A percentile compares a stretch with the other conserved stretches of the same genome.
These are phyloP conservation scores for Naso thynnoides DNA, from an alignment of 2,797 vertebrate genomes.

Conservation along the genomic window DNA sequence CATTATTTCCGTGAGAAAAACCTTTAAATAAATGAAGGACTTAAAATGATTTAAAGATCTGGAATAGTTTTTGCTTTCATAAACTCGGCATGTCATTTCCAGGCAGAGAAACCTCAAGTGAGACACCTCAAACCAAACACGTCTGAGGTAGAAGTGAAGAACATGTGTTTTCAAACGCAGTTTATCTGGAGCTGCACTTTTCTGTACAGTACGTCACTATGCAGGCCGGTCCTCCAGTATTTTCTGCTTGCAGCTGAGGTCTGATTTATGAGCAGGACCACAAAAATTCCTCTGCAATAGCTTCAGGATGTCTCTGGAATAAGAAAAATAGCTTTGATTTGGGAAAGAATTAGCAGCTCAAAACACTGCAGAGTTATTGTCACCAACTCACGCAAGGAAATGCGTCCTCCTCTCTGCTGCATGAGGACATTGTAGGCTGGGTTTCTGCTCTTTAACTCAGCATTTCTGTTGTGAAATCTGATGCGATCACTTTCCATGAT, in stretches of 20 bases:
- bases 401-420: not conserved
- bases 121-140: constrained; percentile 41
- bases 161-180: constrained; percentile 47
- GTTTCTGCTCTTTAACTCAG: constrained; percentile 22
- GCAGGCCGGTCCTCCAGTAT: constrained; percentile 33
- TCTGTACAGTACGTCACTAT: constrained; percentile 44
- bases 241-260: constrained; percentile 60
- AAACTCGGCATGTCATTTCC: constrained; percentile 38
- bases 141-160: constrained; percentile 47
- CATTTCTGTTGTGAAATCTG: constrained; percentile 1
- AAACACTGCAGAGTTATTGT: constrained; percentile 61
- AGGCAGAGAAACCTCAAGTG: constrained; percentile 27
- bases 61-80: constrained; percentile 16
- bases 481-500: not conserved
- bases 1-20: constrained; percentile 6
- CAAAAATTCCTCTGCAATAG: constrained; percentile 80
- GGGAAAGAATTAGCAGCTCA: constrained; percentile 72
- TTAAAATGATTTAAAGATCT: constrained; percentile 6
- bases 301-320: constrained; percentile 79
- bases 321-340: constrained; percentile 73
- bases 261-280: constrained; percentile 75
- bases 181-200: constrained; percentile 30
- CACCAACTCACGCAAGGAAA: constrained; percentile 54
- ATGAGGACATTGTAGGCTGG: not conserved
- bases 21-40: constrained; percentile 19